Evolutionary conservation across 2,888 invertebrate genomes (phyloP).

Genomic region (Empis livida): DNA sequence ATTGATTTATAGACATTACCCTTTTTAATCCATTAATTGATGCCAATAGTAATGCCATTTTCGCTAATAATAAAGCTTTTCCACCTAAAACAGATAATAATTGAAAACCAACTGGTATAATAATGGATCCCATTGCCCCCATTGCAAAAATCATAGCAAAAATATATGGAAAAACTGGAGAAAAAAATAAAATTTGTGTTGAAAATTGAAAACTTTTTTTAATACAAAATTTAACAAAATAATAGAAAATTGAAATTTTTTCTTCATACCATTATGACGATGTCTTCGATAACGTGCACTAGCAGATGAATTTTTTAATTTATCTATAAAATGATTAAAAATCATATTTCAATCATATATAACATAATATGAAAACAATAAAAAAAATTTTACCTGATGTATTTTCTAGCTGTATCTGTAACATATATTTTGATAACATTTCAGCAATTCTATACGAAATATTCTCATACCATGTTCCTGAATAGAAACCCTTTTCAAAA

Average conservation of each 20-base stretch:
- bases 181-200: no score
- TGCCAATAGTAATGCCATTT: slow-evolving; percentile 66
- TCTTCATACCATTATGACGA: slow-evolving; percentile 53
- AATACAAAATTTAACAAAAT: no score
- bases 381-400: neutral
- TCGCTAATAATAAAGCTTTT: slow-evolving; percentile 65
- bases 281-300: slow-evolving; percentile 35
- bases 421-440: slow-evolving; percentile 48
- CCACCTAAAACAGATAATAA: slow-evolving; percentile 70
- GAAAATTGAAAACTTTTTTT: no score
- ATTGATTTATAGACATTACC: no score
- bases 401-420: slow-evolving; percentile 39
- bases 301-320: slow-evolving; percentile 12
- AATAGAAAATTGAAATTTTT: no score
- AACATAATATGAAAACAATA: neutral
- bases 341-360: no score
- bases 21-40: slow-evolving; percentile 70
- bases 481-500: slow-evolving; percentile 16
- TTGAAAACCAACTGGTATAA: slow-evolving; percentile 74
- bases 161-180: no score
- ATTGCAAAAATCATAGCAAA: slow-evolving; percentile 71
- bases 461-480: slow-evolving; percentile 42
- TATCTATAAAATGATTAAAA: no score
- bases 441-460: slow-evolving; percentile 44
- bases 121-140: slow-evolving; percentile 59